Percentiles rank a stretch among this genome's conserved stretches.
These are phyloP conservation scores for Campylomormyrus tamandua DNA, from an alignment of 2,113 vertebrate genomes.

Conservation along the genomic window DNA sequence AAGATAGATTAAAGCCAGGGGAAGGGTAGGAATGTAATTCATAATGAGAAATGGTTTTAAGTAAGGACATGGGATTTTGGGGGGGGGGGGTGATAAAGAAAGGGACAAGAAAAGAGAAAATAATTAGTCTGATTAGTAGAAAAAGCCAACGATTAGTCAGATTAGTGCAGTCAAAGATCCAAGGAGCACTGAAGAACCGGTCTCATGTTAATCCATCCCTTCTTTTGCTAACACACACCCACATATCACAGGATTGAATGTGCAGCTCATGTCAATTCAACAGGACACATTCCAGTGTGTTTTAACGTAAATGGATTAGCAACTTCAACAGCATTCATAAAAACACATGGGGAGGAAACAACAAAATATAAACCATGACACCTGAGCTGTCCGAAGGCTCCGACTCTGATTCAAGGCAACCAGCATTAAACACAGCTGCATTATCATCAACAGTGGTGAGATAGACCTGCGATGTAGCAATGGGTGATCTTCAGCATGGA, in stretches of 20 bases:
- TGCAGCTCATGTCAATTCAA: not conserved
- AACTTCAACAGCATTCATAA: not conserved
- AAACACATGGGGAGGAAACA: not conserved
- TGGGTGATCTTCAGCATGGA: not conserved
- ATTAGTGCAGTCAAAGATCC: slow-evolving; percentile 1
- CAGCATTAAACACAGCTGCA: not conserved
- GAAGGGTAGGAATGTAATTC: not conserved
- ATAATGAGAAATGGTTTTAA: not conserved
- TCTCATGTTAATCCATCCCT: not conserved
- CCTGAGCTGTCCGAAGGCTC: not conserved
- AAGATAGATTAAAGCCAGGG: slow-evolving; percentile 23
- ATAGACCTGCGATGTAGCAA: not conserved
- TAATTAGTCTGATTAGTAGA: slow-evolving; percentile 13
- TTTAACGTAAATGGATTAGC: not conserved
- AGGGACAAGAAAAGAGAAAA: slow-evolving; percentile 10
- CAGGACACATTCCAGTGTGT: not conserved
- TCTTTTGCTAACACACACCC: not conserved
- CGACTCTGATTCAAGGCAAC: not conserved
- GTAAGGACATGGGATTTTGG: not conserved
- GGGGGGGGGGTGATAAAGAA: not conserved
- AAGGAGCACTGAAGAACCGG: not conserved
- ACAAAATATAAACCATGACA: not conserved
- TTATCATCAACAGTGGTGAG: not conserved
- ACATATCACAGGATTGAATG: not conserved
- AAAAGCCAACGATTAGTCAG: not conserved